Percentiles rank a stretch among this genome's conserved stretches.
These are phyloP conservation scores for Tetramorium alpestre DNA, from an alignment of 1,140 invertebrate genomes.

Conservation along the genomic window DNA sequence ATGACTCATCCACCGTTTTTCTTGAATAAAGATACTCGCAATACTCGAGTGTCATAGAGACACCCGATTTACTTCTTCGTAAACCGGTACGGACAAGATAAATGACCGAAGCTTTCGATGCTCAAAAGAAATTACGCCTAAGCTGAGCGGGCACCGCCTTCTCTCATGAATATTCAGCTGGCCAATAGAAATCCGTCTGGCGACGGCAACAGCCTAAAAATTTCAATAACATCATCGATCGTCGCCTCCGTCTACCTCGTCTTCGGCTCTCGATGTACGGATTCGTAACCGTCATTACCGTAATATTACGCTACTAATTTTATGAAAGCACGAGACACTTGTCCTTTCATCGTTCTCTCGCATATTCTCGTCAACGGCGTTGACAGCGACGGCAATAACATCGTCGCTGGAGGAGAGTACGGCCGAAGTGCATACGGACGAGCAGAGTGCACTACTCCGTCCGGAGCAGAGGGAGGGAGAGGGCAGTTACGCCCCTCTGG, in stretches of 20 bases:
- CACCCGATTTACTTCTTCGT: background rate
- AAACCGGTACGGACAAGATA: slow-evolving; percentile 44
- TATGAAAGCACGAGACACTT: background rate
- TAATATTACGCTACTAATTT: background rate
- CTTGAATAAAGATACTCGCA: background rate
- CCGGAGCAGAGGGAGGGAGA: slow-evolving; percentile 28
- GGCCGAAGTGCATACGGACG: slow-evolving; percentile 34
- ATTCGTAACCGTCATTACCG: background rate
- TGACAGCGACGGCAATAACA: slow-evolving; percentile 48
- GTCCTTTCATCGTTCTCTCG: slow-evolving; percentile 19
- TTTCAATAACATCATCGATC: slow-evolving; percentile 40
- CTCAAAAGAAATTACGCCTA: slow-evolving; percentile 36
- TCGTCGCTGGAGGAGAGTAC: slow-evolving; percentile 21
- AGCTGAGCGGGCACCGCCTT: slow-evolving; percentile 34
- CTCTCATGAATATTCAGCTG: slow-evolving; percentile 46
- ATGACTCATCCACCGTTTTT: background rate
- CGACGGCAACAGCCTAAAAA: slow-evolving; percentile 20
- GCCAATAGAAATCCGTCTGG: slow-evolving; percentile 38
- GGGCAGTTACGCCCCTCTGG: slow-evolving; percentile 79
- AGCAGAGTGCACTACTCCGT: slow-evolving; percentile 22
- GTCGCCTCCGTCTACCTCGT: background rate
- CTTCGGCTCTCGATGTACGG: background rate
- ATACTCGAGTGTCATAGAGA: background rate
- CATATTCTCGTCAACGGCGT: slow-evolving; percentile 42
- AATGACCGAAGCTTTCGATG: slow-evolving; percentile 42